Base-by-base conservation (phyloP, 2,797 vertebrate genomes). In the Dendrocincla tyrannina region DNA sequence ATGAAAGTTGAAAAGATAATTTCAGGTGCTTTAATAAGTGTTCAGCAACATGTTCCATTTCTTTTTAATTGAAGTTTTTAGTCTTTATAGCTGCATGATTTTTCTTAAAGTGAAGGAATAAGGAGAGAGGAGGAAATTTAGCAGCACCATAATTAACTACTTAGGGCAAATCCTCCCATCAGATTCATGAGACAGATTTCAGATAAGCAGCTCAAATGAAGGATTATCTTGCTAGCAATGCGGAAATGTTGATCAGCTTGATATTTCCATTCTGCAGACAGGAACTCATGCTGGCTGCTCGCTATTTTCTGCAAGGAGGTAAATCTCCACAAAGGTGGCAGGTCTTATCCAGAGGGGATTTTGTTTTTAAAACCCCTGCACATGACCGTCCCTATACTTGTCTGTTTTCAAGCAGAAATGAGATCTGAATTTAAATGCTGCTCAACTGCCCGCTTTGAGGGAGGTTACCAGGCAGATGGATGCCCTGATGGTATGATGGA, bases 141-240 rank as follows among this genome's bases (percentile, higher is more conserved):
- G 80, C 80, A 93, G 74, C 75, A 91, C 41, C 70, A 63, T 94
- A 97, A 96, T 97, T 95, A 96, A 95, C 91, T 94, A 76, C 94
- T 94, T 94, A 94, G 63, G 37, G 83, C 60, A 97, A 97, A 96
- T 96, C 92, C 93, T 96, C 63, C 85, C 88, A 67, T 76, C 88
- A 94, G 95, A 88, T 95, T 92, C 88, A 88, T 59, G 74, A 89
- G 93, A 76, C 95, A 94, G 95, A 96, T 96, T 96, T 97, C 94
- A 96, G 92, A 97, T 97, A 96, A 97, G 94, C 92, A 95, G 94
- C 94, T 96, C 93, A 96, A 91, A 91, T 30, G 91, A 86, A 94
- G 94, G 96, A 96, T 96, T 97, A 97, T 91, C 95, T 96, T 90
- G 66, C 53, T 46, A 94, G 95, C 87, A 96, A 93, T 93, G 94